Evolutionary conservation across 2,797 vertebrate genomes (phyloP).

Genomic region (Chaunax sp.): DNA sequence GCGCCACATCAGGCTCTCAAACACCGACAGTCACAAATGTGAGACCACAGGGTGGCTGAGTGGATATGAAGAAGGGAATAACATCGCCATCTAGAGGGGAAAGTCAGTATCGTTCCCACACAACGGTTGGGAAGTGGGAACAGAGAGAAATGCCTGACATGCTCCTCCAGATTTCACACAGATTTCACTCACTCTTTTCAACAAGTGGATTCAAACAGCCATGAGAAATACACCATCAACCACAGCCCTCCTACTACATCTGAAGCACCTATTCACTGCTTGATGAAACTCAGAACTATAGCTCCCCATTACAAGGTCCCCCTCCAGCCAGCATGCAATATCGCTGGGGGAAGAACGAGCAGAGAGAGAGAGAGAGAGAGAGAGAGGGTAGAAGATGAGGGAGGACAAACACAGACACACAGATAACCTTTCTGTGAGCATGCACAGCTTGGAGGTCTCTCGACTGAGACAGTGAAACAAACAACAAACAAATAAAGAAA

Average conservation of each 20-base stretch:
- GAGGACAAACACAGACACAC: slow-evolving; percentile 53
- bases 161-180: slow-evolving; percentile 22
- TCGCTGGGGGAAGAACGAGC: slow-evolving; percentile 48
- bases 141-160: slow-evolving; percentile 37
- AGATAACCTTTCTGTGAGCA: too few species aligned
- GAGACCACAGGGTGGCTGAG: neutral
- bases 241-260: slow-evolving; percentile 8
- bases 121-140: neutral
- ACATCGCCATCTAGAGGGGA: slow-evolving; percentile 81
- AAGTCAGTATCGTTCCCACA: slow-evolving; percentile 1
- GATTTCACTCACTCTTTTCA: slow-evolving; percentile 38
- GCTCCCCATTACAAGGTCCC: slow-evolving; percentile 72
- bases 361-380: slow-evolving; percentile 44
- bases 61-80: slow-evolving; percentile 67
- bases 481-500: neutral
- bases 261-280: slow-evolving; percentile 35
- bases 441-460: slow-evolving; percentile 42
- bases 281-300: slow-evolving; percentile 75
- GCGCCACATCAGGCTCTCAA: slow-evolving; percentile 28
- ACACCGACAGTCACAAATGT: slow-evolving; percentile 14
- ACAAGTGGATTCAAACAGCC: slow-evolving; percentile 54
- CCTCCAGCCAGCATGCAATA: slow-evolving; percentile 69
- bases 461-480: slow-evolving; percentile 18
- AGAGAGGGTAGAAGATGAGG: slow-evolving; percentile 49
- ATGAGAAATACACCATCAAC: neutral